These are phyloP conservation scores for Trogon melanurus DNA, from an alignment of 2,113 vertebrate species.

Conservation along the genomic window DNA sequence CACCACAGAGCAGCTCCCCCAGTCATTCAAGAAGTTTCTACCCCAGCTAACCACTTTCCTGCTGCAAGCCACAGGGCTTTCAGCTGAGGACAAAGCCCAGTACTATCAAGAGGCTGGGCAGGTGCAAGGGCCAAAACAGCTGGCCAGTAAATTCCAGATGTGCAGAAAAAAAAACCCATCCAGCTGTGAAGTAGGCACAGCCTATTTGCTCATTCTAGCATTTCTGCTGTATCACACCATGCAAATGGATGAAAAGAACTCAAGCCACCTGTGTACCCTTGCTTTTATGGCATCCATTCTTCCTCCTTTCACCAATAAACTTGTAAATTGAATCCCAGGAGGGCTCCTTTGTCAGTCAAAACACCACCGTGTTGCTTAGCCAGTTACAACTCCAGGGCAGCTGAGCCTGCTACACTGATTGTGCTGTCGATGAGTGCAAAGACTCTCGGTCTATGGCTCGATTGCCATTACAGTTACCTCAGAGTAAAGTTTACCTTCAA, in stretches of 20 bases:
- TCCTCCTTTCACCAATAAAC: neutral
- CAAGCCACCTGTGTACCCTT: neutral
- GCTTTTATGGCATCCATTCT: neutral
- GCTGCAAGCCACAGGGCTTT: neutral
- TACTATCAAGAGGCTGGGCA: neutral
- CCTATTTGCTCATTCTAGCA: neutral
- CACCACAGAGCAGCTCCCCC: neutral
- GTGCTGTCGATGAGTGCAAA: neutral
- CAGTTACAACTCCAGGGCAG: constrained; percentile 5
- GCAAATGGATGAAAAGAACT: neutral
- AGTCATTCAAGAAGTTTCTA: neutral
- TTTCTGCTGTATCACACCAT: neutral
- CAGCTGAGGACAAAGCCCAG: neutral
- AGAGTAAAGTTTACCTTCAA: neutral
- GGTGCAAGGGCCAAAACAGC: neutral
- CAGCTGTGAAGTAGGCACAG: neutral
- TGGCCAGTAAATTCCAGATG: neutral
- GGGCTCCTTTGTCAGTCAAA: neutral
- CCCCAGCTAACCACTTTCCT: neutral
- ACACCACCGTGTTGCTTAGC: neutral
- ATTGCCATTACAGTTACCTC: neutral
- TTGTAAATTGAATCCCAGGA: constrained; percentile 20
- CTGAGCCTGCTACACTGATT: neutral
- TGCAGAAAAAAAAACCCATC: neutral
- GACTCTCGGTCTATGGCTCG: neutral